These are phyloP conservation scores for Lomographa bimaculata DNA, from an alignment of 2,888 invertebrate genomes.

Conservation along the genomic window DNA sequence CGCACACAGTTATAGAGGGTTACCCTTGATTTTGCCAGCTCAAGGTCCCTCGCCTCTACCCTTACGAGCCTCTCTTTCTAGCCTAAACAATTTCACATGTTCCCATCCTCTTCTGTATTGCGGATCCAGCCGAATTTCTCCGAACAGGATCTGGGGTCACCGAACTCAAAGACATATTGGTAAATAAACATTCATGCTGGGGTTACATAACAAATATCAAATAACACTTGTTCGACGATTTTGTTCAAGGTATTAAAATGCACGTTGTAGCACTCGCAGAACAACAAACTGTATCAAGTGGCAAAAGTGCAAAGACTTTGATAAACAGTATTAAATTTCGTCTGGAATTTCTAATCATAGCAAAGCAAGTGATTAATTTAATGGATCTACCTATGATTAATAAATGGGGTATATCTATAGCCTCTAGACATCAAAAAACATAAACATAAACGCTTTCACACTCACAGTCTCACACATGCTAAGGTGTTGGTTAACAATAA, in stretches of 20 bases:
- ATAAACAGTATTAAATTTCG: background rate
- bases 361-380: no score
- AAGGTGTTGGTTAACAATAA: no score
- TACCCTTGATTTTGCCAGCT: conserved; percentile 84
- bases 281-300: conserved; percentile 1
- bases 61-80: conserved; percentile 61
- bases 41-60: conserved; percentile 72
- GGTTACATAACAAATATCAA: conserved; percentile 61
- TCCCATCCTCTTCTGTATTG: conserved; percentile 62
- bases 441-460: no score
- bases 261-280: conserved; percentile 2
- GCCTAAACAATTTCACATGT: conserved; percentile 53
- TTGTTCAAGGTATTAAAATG: conserved; percentile 21
- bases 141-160: conserved; percentile 70
- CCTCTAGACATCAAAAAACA: no score
- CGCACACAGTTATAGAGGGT: conserved; percentile 65
- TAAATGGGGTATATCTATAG: no score
- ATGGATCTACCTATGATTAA: no score
- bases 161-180: conserved; percentile 76
- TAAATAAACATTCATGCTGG: conserved; percentile 73
- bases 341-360: no score
- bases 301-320: background rate
- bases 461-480: no score
- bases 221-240: conserved; percentile 29
- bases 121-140: conserved; percentile 75